Percentiles rank a stretch among this genome's conserved stretches.
Conservation (phyloP, 64 coral and sea anemone genomes). For the Pocillopora verrucosa region DNA sequence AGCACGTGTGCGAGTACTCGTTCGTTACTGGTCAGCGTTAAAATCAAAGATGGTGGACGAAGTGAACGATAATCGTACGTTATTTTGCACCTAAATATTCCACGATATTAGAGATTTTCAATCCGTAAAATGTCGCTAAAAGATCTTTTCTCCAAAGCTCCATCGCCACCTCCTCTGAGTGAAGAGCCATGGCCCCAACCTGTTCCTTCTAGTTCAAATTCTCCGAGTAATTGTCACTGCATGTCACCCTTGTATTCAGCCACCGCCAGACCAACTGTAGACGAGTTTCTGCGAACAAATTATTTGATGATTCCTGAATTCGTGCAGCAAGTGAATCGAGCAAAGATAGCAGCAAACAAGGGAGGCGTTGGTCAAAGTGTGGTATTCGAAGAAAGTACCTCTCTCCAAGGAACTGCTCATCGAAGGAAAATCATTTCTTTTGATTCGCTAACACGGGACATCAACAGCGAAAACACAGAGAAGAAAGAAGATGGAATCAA, state of each 20-base stretch:
- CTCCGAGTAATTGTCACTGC: not conserved
- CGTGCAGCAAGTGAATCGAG: constrained; percentile 4
- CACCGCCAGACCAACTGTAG: constrained; percentile 51
- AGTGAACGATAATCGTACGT: not conserved
- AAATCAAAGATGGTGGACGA: constrained; percentile 48
- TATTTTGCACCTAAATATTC: not conserved
- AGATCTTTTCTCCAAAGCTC: constrained; percentile 53
- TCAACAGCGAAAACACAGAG: not conserved
- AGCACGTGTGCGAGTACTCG: constrained; percentile 18
- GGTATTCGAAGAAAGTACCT: not conserved
- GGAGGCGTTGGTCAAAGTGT: not conserved
- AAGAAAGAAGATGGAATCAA: not conserved
- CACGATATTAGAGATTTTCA: not conserved
- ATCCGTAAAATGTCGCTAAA: constrained; percentile 47
- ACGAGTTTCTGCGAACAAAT: constrained; percentile 63
- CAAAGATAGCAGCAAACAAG: not conserved
- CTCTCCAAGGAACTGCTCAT: no score
- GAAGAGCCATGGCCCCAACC: constrained; percentile 54
- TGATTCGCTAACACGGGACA: not conserved
- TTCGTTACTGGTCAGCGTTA: constrained; percentile 11
- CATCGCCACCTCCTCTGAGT: constrained; percentile 26
- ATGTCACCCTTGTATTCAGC: constrained; percentile 56
- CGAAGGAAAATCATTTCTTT: not conserved
- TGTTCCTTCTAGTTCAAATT: not conserved
- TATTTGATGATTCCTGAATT: constrained; percentile 57